phyloP scores from a whole-genome alignment of 2,113 vertebrate genomes.

The Plestiodon gilberti region DNA sequence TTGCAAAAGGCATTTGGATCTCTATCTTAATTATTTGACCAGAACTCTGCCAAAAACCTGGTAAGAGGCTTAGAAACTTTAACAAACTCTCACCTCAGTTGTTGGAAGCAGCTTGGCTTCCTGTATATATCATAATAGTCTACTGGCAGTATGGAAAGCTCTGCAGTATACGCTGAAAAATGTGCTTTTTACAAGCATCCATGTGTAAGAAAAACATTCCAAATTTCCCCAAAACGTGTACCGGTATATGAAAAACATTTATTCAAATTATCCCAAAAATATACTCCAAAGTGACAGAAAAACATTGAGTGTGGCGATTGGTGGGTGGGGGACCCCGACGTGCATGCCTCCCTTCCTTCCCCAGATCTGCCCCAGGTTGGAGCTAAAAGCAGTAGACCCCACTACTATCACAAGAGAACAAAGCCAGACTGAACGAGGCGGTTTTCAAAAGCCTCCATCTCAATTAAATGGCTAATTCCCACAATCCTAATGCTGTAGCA shows the following conservation, averaged over 20 bases:
- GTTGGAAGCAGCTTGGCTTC: neutral
- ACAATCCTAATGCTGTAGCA: too few relatives aligned
- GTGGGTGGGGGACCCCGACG: too few relatives aligned
- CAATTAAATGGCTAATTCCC: too few relatives aligned
- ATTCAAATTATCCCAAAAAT: neutral
- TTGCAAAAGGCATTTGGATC: neutral
- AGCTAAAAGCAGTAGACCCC: too few relatives aligned
- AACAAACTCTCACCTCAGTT: neutral
- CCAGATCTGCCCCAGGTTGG: too few relatives aligned
- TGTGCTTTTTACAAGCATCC: neutral
- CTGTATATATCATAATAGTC: accelerated
- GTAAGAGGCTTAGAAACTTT: accelerated
- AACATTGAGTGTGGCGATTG: neutral
- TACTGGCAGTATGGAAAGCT: neutral
- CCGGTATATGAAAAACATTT: neutral
- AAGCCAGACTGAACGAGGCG: too few relatives aligned
- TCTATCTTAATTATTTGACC: neutral
- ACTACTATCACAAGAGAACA: too few relatives aligned
- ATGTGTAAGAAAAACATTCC: neutral
- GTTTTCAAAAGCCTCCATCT: too few relatives aligned
- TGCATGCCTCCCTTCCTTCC: too few relatives aligned
- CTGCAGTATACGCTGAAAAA: neutral
- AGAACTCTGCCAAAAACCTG: neutral
- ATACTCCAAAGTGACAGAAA: neutral
- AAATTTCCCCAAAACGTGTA: neutral